Conservation (phyloP, 2,797 vertebrate species). For the Phrynocephalus vlangalii region DNA sequence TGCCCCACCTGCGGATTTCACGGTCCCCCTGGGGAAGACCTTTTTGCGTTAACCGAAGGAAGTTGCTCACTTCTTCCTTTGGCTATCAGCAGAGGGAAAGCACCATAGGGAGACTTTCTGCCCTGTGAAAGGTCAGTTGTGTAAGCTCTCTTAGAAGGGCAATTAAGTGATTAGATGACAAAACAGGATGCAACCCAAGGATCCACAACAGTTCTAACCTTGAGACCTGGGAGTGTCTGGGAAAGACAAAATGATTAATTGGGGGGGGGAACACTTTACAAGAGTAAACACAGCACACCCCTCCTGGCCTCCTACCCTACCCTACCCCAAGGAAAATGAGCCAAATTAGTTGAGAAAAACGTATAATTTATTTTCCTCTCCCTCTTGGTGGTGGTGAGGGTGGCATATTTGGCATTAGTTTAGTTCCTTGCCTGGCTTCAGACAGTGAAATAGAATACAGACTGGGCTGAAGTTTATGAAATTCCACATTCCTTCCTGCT, state of each 20-base stretch:
- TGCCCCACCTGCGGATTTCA: slow-evolving; percentile 55
- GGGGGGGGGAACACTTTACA: slow-evolving; percentile 46
- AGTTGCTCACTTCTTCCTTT: slow-evolving; percentile 64
- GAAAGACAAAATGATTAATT: slow-evolving; percentile 62
- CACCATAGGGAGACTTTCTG: slow-evolving; percentile 61
- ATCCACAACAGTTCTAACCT: slow-evolving; percentile 71
- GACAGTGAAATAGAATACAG: slow-evolving; percentile 22
- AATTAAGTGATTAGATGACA: slow-evolving; percentile 76
- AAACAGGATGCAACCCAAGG: slow-evolving; percentile 70
- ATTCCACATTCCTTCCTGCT: neutral
- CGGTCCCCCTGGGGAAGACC: slow-evolving; percentile 49
- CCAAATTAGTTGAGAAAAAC: slow-evolving; percentile 66
- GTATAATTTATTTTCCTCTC: slow-evolving; percentile 16
- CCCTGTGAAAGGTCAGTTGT: slow-evolving; percentile 76
- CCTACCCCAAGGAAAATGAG: slow-evolving; percentile 51
- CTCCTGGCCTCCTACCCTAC: slow-evolving; percentile 51
- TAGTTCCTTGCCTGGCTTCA: slow-evolving; percentile 50
- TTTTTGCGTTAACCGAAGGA: slow-evolving; percentile 60
- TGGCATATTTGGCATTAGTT: slow-evolving; percentile 57
- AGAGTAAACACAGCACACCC: slow-evolving; percentile 71
- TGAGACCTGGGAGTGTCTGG: slow-evolving; percentile 77
- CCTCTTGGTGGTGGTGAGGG: slow-evolving; percentile 13
- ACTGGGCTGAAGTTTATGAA: slow-evolving; percentile 45
- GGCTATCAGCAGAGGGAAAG: slow-evolving; percentile 66
- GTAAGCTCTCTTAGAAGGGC: slow-evolving; percentile 73